Percentiles rank a stretch among this genome's conserved stretches.
Conservation (phyloP, 1,140 invertebrate genomes). For the Cotesia vestalis region DNA sequence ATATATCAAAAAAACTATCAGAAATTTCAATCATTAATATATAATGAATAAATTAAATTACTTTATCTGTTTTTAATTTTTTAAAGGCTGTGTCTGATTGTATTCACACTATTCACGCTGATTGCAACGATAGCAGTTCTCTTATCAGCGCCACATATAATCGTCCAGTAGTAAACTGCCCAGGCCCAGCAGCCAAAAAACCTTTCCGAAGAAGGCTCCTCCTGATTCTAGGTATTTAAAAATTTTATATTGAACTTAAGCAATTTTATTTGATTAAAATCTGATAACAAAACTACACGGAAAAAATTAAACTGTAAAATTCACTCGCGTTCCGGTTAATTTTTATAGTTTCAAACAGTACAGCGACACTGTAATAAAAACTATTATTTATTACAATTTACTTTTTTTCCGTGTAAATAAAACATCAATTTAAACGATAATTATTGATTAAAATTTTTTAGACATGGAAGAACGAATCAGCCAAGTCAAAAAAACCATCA, state of each 20-base stretch:
- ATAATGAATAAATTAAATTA: background rate
- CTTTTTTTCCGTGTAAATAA: no score
- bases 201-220: slow-evolving; percentile 44
- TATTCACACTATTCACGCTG: slow-evolving; percentile 96
- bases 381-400: no score
- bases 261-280: no score
- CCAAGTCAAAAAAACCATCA: slow-evolving; percentile 14
- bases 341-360: no score
- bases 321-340: no score
- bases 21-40: background rate
- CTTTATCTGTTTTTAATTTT: slow-evolving; percentile 5
- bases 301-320: slow-evolving; percentile 46
- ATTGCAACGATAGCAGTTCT: slow-evolving; percentile 94
- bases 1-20: background rate
- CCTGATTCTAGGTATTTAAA: slow-evolving; percentile 46
- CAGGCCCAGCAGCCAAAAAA: slow-evolving; percentile 51
- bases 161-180: slow-evolving; percentile 81
- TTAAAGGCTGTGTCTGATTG: slow-evolving; percentile 91
- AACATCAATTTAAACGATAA: background rate
- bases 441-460: background rate
- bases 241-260: background rate
- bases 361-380: no score
- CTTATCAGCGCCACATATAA: slow-evolving; percentile 93
- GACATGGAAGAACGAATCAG: slow-evolving; percentile 27
- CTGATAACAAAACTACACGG: background rate